A percentile compares a stretch with the other conserved stretches of the same genome.
phyloP scores from a whole-genome alignment of 2,888 invertebrate genomes.

The Papilio demoleus region DNA sequence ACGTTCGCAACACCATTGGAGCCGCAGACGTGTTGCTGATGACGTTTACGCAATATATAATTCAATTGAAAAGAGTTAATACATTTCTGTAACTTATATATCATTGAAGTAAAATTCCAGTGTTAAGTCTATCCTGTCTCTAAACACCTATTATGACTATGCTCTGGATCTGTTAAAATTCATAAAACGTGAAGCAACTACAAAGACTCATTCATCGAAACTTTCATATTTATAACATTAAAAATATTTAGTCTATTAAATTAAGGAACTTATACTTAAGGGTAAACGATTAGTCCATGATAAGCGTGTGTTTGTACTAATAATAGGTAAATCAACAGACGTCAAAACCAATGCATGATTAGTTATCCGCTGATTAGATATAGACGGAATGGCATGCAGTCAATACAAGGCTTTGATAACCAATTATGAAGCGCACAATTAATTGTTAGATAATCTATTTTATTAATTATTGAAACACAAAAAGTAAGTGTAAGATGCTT shows the following conservation, averaged over 20 bases:
- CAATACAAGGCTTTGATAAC: constrained; percentile 10
- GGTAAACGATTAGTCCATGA: background rate
- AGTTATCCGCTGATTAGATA: constrained; percentile 34
- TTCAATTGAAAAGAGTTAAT: background rate
- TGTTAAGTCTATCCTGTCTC: no score
- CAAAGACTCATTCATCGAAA: no score
- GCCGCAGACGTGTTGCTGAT: no score
- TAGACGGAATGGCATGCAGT: constrained; percentile 34
- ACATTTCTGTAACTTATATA: background rate
- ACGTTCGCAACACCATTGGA: no score
- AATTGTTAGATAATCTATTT: constrained; percentile 15
- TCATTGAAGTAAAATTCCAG: no score
- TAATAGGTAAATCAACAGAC: constrained; percentile 9
- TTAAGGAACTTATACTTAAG: background rate
- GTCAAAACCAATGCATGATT: constrained; percentile 12
- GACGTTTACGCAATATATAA: constrained; percentile 1
- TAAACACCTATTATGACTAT: no score
- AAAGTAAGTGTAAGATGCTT: no score
- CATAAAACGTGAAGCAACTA: no score
- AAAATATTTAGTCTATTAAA: no score
- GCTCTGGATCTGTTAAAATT: no score
- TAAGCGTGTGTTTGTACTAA: constrained; percentile 1
- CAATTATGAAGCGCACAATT: constrained; percentile 1
- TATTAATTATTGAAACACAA: no score
- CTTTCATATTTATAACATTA: no score